Evolutionary conservation across 2,797 vertebrate species (phyloP), one percentile per base, ranked within the genome.

Genomic region (Simalia tracyae): DNA sequence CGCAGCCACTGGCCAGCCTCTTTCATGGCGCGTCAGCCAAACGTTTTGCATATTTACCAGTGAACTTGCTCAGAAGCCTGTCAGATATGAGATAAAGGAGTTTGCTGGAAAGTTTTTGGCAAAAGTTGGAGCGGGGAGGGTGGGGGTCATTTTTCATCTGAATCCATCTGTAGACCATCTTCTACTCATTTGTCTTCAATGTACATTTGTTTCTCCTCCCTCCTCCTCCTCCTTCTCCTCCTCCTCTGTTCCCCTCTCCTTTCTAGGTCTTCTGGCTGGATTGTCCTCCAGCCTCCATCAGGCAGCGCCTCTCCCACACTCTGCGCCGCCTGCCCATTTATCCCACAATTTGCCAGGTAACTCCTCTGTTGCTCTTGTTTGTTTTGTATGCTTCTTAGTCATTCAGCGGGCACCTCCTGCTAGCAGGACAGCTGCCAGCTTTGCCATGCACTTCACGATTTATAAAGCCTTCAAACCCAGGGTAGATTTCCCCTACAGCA

Each of bases 271-370:
- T 96, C 97, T 98, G 95, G 97, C 98, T 97, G 97, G 98, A 94
- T 97, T 98, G 97, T 98, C 98, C 93, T 95, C 98, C 97, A 98
- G 97, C 96, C 96, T 97, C 8, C 97, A 97, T 94, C 98, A 97
- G 76, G 96, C 97, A 94, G 96, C 96, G 68, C 96, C 97, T 93
- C 97, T 98, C 96, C 96, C 98, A 95, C 98, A 98, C 92, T 96
- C 98, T 96, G 97, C 97, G 90, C 95, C 98, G 96, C 95, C 98
- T 94, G 96, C 97, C 96, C 98, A 98, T 96, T 94, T 98, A 96
- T 97, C 97, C 64, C 98, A 98, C 90, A 97, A 96, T 96, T 96
- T 98, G 97, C 97, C 97, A 98, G 98, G 98, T 98, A 98, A 98
- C 96, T 95, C 95, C 92, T 95, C 94, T 94, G 93, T 93, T 0